Percentiles rank a stretch among this genome's conserved stretches.
phyloP scores from a whole-genome alignment of 2,888 invertebrate species.

The Cephus nigrinus region DNA sequence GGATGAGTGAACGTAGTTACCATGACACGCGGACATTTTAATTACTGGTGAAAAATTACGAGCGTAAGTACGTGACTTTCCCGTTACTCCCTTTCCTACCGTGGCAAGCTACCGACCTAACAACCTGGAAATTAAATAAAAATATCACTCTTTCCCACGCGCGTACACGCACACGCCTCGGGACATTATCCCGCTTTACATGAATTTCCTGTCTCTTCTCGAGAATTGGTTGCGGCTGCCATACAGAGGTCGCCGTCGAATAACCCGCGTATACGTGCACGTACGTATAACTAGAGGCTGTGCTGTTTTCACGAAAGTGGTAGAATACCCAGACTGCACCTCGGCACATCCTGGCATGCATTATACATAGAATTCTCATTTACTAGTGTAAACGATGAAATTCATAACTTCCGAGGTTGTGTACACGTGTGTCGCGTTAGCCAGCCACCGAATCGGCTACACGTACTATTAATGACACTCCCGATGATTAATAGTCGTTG shows the following conservation, averaged over 20 bases:
- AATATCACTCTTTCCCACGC: neutral
- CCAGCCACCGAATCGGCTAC: conserved; percentile 5
- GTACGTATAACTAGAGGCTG: neutral
- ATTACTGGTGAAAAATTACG: neutral
- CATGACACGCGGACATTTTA: neutral
- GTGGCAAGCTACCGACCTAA: neutral
- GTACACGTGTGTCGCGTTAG: neutral
- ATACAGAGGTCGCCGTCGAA: neutral
- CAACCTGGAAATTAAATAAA: neutral
- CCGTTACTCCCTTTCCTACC: neutral
- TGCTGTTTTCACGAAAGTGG: neutral
- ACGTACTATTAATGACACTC: neutral
- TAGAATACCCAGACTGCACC: neutral
- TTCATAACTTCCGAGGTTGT: neutral
- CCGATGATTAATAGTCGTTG: neutral
- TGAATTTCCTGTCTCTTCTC: neutral
- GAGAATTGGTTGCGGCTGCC: neutral
- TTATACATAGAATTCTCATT: neutral
- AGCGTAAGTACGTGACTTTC: neutral
- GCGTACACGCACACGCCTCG: neutral
- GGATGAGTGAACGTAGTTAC: neutral
- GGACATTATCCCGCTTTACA: neutral
- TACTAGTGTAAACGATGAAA: neutral
- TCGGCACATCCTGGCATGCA: neutral
- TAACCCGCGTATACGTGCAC: neutral